Conservation (phyloP, 2,113 vertebrate species). For the Chaenocephalus aceratus region DNA sequence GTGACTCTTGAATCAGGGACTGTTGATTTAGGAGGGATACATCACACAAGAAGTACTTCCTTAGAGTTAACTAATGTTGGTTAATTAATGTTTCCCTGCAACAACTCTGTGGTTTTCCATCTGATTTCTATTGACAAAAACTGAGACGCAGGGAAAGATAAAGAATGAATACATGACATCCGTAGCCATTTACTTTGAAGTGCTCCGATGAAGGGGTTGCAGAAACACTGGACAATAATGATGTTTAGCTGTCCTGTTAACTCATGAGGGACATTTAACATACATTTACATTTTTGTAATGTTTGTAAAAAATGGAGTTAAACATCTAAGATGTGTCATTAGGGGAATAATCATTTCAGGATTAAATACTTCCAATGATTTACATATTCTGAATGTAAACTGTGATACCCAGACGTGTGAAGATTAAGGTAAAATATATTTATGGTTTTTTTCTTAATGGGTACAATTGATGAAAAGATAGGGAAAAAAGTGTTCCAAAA, state of each 20-base stretch:
- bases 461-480: background rate
- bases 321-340: no score
- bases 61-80: background rate
- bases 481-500: background rate
- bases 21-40: constrained; percentile 5
- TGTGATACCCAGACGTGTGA: background rate
- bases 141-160: background rate
- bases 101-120: background rate
- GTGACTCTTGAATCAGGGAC: background rate
- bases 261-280: background rate
- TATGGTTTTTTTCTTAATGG: background rate
- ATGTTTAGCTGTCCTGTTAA: background rate
- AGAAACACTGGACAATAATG: background rate
- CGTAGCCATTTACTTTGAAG: background rate
- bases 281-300: no score
- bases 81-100: constrained; percentile 7
- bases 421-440: background rate
- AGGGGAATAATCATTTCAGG: background rate
- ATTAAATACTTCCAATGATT: background rate
- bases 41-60: background rate
- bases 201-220: no score
- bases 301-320: no score
- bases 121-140: background rate
- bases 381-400: background rate
- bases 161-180: background rate